These are phyloP conservation scores for Microctenopoma lineatum DNA, from an alignment of 2,797 vertebrate genomes.

Conservation along the genomic window DNA sequence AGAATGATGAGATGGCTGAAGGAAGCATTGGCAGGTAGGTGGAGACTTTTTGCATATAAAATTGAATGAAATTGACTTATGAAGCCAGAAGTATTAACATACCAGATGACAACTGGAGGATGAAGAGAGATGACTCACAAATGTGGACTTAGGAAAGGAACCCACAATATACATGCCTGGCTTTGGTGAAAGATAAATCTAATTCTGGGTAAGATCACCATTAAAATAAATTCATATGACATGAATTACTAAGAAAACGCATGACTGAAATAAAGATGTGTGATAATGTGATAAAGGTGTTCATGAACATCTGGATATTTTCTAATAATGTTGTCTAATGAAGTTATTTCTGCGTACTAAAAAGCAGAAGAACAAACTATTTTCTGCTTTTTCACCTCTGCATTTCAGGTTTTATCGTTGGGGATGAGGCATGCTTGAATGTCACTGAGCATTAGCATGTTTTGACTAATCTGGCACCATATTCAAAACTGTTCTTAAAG, in stretches of 20 bases:
- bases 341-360: slow-evolving; percentile 3
- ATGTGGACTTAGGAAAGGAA: slow-evolving; percentile 17
- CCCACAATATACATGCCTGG: slow-evolving; percentile 14
- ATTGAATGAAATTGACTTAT: slow-evolving; percentile 33
- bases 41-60: slow-evolving; percentile 3
- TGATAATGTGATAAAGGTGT: neutral
- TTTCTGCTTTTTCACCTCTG: slow-evolving; percentile 27
- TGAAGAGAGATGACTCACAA: slow-evolving; percentile 24
- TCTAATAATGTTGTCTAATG: slow-evolving; percentile 14
- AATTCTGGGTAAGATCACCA: neutral
- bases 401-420: slow-evolving; percentile 39
- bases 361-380: slow-evolving; percentile 12
- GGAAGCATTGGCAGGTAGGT: slow-evolving; percentile 19
- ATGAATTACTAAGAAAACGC: neutral
- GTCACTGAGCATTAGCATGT: slow-evolving; percentile 35
- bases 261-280: neutral
- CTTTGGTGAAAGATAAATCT: neutral
- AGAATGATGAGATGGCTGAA: slow-evolving; percentile 25
- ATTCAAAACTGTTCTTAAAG: slow-evolving; percentile 34
- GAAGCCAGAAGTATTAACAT: slow-evolving; percentile 31
- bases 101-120: slow-evolving; percentile 26
- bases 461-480: slow-evolving; percentile 33
- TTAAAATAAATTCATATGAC: slow-evolving; percentile 1
- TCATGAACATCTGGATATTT: neutral
- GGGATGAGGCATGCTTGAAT: slow-evolving; percentile 31